Conservation (phyloP, 2,113 vertebrate species). For the Prietella phreatophila region DNA sequence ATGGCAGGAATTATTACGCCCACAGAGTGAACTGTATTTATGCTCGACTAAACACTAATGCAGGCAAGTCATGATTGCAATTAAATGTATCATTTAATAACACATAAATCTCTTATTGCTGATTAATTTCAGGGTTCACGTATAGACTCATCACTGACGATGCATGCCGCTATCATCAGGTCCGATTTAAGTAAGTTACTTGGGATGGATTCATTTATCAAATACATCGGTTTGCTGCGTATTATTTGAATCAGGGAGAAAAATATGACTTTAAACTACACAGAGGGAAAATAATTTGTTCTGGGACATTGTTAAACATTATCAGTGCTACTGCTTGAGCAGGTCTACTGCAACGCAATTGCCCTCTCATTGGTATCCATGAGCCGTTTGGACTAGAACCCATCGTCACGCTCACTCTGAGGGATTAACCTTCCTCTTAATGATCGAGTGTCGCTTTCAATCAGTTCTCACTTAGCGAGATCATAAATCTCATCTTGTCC, state of each 20-base stretch:
- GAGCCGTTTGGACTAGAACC: not conserved
- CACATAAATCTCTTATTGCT: not conserved
- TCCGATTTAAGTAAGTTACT: not conserved
- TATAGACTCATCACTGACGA: conserved; percentile 8
- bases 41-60: not conserved
- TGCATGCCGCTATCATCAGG: not conserved
- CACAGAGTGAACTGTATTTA: conserved; percentile 4
- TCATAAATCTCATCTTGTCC: conserved; percentile 41
- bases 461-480: conserved; percentile 43
- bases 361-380: conserved; percentile 11
- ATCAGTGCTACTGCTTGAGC: not conserved
- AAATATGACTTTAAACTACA: conserved; percentile 5
- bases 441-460: conserved; percentile 34
- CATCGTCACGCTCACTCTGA: conserved; percentile 7
- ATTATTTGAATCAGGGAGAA: not conserved
- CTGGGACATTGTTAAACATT: not conserved
- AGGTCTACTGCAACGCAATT: not conserved
- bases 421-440: conserved; percentile 33
- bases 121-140: conserved; percentile 4
- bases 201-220: not conserved
- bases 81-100: conserved; percentile 6
- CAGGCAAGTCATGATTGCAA: not conserved
- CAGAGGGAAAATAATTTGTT: not conserved
- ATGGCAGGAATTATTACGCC: conserved; percentile 1
- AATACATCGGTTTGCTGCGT: not conserved